Evolutionary conservation across 2,113 vertebrate species (phyloP).

Genomic region (Butorides virescens): DNA sequence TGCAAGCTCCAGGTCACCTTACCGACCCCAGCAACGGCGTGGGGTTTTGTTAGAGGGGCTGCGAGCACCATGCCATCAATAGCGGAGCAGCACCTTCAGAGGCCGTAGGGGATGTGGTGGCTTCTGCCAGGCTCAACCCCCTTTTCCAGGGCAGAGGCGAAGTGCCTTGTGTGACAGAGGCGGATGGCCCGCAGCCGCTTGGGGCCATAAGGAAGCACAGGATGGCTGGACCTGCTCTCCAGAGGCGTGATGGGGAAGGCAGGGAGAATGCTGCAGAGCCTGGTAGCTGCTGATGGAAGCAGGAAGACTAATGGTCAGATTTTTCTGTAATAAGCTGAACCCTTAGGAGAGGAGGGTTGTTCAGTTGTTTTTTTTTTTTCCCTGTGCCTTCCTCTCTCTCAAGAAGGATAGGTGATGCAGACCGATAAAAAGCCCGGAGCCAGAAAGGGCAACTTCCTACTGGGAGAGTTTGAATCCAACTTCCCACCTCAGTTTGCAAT

Average conservation of each 20-base stretch:
- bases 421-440: not conserved
- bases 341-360: not conserved
- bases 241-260: not conserved
- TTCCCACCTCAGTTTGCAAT: not conserved
- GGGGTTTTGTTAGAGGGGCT: not conserved
- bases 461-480: not conserved
- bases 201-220: fast-evolving
- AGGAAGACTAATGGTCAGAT: not conserved
- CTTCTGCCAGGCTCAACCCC: not conserved
- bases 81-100: not conserved
- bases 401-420: not conserved
- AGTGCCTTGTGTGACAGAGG: fast-evolving
- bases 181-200: fast-evolving
- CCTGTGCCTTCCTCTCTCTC: not conserved
- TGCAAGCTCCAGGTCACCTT: not conserved
- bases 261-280: not conserved
- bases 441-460: not conserved
- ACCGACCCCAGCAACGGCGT: fast-evolving
- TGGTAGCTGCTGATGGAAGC: not conserved
- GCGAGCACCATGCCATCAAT: fast-evolving
- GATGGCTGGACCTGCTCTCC: not conserved
- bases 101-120: not conserved
- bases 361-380: fast-evolving
- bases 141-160: not conserved
- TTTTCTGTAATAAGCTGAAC: not conserved